A percentile compares a stretch with the other conserved stretches of the same genome.
phyloP scores from a whole-genome alignment of 2,888 invertebrate species.

The Ptilodon capucinus region DNA sequence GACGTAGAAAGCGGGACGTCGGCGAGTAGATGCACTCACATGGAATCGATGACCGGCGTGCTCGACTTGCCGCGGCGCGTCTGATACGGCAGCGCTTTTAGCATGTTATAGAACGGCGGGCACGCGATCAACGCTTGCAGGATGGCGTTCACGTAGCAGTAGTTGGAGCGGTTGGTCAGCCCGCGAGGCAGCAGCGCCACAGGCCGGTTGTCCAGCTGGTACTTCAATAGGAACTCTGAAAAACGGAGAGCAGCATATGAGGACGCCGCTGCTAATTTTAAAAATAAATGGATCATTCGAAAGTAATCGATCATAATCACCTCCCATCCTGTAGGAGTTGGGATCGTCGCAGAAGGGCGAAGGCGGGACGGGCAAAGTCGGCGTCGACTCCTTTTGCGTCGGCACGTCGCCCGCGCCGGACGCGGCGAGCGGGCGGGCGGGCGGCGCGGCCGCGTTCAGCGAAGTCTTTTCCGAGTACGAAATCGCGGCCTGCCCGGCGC shows the following conservation, averaged over 20 bases:
- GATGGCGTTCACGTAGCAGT: conserved; percentile 98
- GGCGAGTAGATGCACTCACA: too few relatives aligned
- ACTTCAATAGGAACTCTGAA: conserved; percentile 88
- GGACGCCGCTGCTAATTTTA: too few relatives aligned
- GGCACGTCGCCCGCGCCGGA: conserved; percentile 37
- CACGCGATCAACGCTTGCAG: conserved; percentile 96
- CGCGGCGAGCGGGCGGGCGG: conserved; percentile 28
- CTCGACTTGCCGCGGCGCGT: conserved; percentile 83
- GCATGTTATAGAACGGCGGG: conserved; percentile 96
- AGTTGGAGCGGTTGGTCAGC: conserved; percentile 95
- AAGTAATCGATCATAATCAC: conserved; percentile 52
- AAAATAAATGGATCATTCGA: too few relatives aligned
- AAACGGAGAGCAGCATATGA: too few relatives aligned
- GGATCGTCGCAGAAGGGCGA: conserved; percentile 85
- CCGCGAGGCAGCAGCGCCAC: conserved; percentile 94
- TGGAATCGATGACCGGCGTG: conserved; percentile 95
- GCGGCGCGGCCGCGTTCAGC: conserved; percentile 24
- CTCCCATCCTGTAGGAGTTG: conserved; percentile 87
- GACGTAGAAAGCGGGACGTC: too few relatives aligned
- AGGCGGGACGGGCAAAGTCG: conserved; percentile 64
- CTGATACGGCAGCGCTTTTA: conserved; percentile 89
- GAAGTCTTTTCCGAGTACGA: conserved; percentile 56
- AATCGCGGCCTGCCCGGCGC: conserved; percentile 35
- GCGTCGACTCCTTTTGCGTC: conserved; percentile 51
- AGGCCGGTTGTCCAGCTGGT: conserved; percentile 89